phyloP scores from a whole-genome alignment of 2,888 invertebrate genomes.

The Odiellus spinosus region DNA sequence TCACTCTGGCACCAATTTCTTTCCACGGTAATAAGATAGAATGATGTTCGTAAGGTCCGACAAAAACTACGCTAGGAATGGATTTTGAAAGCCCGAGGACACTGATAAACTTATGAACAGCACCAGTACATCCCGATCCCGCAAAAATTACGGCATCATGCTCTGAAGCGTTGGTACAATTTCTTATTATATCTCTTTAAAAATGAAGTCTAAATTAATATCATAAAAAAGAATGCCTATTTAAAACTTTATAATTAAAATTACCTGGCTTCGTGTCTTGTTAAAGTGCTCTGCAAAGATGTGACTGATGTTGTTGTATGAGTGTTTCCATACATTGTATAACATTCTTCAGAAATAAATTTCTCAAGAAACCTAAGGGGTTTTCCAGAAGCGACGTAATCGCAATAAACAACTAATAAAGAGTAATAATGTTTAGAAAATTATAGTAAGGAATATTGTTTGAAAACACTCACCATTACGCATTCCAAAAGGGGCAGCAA shows the following conservation, averaged over 20 bases:
- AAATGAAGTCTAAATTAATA: slow-evolving; percentile 5
- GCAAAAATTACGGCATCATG: slow-evolving; percentile 62
- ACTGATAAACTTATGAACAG: slow-evolving; percentile 56
- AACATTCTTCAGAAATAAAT: slow-evolving; percentile 56
- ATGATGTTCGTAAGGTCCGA: slow-evolving; percentile 61
- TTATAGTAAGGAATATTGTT: too few relatives aligned
- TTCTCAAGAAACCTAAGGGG: slow-evolving; percentile 70
- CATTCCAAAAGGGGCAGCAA: too few relatives aligned
- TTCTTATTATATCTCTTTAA: slow-evolving; percentile 58
- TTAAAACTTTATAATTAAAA: too few relatives aligned
- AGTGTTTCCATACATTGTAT: slow-evolving; percentile 69
- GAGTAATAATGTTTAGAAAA: too few relatives aligned
- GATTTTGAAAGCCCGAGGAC: slow-evolving; percentile 41
- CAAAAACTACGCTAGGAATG: slow-evolving; percentile 50
- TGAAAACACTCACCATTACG: too few relatives aligned
- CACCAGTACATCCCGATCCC: slow-evolving; percentile 55
- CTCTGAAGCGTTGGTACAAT: slow-evolving; percentile 58
- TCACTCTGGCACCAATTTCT: slow-evolving; percentile 58
- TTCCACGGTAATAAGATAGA: slow-evolving; percentile 66
- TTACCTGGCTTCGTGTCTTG: slow-evolving; percentile 46
- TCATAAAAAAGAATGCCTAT: too few relatives aligned
- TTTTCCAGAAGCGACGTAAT: slow-evolving; percentile 70
- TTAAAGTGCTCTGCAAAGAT: slow-evolving; percentile 69
- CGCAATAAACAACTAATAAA: slow-evolving; percentile 49
- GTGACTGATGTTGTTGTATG: slow-evolving; percentile 66